Percentiles rank a stretch among this genome's conserved stretches.
Evolutionary conservation across 2,113 vertebrate species (phyloP).

Genomic region (Hydrochoerus hydrochaeris): DNA sequence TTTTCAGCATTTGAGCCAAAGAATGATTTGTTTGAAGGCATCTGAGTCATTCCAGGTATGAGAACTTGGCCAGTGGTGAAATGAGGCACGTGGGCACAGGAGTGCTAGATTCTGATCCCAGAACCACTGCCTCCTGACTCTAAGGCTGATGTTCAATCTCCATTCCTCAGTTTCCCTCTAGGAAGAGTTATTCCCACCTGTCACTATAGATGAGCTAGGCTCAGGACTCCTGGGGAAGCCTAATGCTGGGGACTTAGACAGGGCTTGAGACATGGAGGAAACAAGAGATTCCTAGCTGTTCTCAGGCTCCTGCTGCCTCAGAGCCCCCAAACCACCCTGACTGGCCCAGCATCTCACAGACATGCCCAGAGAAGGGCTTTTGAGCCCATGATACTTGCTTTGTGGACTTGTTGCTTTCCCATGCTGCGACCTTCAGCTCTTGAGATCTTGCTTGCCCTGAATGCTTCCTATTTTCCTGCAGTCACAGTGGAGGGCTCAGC

Average conservation of each 20-base stretch:
- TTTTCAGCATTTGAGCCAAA: constrained; percentile 43
- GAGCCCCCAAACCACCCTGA: background rate
- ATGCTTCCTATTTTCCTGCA: constrained; percentile 17
- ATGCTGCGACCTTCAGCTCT: background rate
- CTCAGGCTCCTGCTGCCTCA: background rate
- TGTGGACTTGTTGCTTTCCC: background rate
- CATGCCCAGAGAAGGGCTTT: background rate
- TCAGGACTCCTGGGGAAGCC: background rate
- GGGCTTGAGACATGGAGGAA: background rate
- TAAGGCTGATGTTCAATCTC: background rate
- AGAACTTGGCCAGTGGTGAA: constrained; percentile 4
- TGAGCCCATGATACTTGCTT: background rate
- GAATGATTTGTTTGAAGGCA: background rate
- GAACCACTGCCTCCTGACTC: background rate
- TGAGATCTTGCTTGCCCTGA: background rate
- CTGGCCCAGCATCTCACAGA: background rate
- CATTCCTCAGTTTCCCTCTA: background rate
- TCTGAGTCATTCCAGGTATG: constrained; percentile 26
- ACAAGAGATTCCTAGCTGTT: background rate
- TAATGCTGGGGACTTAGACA: background rate
- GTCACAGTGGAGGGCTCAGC: background rate
- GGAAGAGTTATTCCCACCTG: constrained; percentile 14
- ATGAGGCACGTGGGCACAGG: background rate
- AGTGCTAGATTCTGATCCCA: background rate
- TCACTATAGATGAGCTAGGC: background rate